Base-by-base conservation (phyloP, 2,888 invertebrate species). In the Achlya flavicornis region DNA sequence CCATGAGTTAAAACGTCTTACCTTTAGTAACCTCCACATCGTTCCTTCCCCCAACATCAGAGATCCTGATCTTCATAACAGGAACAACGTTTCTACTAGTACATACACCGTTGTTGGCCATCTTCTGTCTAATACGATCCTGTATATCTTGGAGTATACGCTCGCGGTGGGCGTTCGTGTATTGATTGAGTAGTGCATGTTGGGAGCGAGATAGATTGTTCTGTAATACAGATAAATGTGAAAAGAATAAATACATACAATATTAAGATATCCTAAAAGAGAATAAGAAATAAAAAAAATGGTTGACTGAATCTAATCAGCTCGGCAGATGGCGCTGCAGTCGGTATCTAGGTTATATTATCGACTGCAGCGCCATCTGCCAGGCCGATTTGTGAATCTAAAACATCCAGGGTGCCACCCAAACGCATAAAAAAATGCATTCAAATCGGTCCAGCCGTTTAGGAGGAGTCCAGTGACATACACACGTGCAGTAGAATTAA, bases 191-290 rank as follows among this genome's bases (percentile, higher is more conserved):
- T 0, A 88, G 77, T 0, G 79, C 68, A 0, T 81, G 69, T 80
- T 95, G 95, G 0, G 91, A 81, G 0, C 80, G 65, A 0, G 94
- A 90, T 16, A 95, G 73, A 32, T 84, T 79, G n/a, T 88, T 85
- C 95, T 95, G 78, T 48, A n/a, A n/a, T n/a, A n/a, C n/a, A n/a
- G n/a, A n/a, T n/a, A 57, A 79, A 81, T 35, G 7, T 58, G 61
- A 43, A 33, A 57, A 41, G 33, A 41, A 61, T 16, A 63, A 64
- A 61, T 5, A n/a, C 3, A 1, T 46, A 46, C 2, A n/a, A n/a
- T 46, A n/a, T 26, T 26, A 26, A 26, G 26, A n/a, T n/a, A n/a
- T n/a, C n/a, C n/a, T n/a, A n/a, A n/a, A n/a, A n/a, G n/a, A n/a
- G n/a, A n/a, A n/a, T 41, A 6, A 33, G 33, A 33, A 38, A 38